A percentile compares a stretch with the other conserved stretches of the same genome.
phyloP scores from a whole-genome alignment of 2,888 invertebrate genomes.

The Drosophila subsilvestris region DNA sequence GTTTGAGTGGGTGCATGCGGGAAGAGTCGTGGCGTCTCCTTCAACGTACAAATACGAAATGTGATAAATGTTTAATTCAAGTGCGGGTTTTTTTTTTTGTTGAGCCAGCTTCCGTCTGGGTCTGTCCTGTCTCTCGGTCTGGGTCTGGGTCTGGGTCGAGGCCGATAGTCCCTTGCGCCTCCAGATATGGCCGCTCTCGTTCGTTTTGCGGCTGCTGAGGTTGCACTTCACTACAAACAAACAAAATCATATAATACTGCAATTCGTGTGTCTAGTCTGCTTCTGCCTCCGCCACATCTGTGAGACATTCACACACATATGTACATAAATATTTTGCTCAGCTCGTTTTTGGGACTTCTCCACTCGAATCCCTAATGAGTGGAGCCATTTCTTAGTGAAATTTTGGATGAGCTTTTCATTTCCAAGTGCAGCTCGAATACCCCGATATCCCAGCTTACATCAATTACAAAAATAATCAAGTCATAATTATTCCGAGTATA shows the following conservation, averaged over 20 bases:
- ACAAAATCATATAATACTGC: slow-evolving; percentile 74
- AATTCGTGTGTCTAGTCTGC: slow-evolving; percentile 39
- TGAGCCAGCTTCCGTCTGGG: slow-evolving; percentile 28
- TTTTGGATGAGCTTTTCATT: too few relatives aligned
- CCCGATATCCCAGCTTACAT: too few relatives aligned
- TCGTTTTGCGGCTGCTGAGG: slow-evolving; percentile 57
- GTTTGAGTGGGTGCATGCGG: slow-evolving; percentile 41
- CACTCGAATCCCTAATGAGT: too few relatives aligned
- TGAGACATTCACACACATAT: slow-evolving; percentile 1
- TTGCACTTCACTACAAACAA: slow-evolving; percentile 63
- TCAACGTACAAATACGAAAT: slow-evolving; percentile 43
- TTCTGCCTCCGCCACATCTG: slow-evolving; percentile 25
- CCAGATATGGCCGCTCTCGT: slow-evolving; percentile 39
- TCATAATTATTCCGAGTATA: too few relatives aligned
- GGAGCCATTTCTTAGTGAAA: too few relatives aligned
- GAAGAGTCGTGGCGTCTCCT: slow-evolving; percentile 37
- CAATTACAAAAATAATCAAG: too few relatives aligned
- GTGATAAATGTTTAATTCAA: slow-evolving; percentile 73
- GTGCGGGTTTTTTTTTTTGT: slow-evolving; percentile 55
- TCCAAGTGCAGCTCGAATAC: too few relatives aligned
- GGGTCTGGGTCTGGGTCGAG: slow-evolving; percentile 24
- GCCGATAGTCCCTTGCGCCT: slow-evolving; percentile 2
- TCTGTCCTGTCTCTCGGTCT: background rate
- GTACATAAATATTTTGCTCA: slow-evolving; percentile 8
- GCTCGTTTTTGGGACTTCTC: too few relatives aligned